Conservation (phyloP, 2,888 invertebrate species). For the Octonoba sinensis region DNA sequence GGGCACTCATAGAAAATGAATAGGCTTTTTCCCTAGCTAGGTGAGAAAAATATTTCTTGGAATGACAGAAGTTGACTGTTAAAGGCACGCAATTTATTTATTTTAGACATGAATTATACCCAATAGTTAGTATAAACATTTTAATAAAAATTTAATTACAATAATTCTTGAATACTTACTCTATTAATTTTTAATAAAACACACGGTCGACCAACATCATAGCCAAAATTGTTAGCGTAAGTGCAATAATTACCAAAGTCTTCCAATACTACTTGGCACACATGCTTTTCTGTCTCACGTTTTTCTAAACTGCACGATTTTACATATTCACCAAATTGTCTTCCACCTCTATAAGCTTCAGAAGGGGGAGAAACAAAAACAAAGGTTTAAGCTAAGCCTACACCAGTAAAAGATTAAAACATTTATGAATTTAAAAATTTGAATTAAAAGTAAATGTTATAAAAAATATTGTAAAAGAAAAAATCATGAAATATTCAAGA, state of each 20-base stretch:
- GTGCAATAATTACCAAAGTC: constrained; percentile 71
- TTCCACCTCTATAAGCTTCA: constrained; percentile 47
- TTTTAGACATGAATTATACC: too few species aligned
- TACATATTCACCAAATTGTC: constrained; percentile 59
- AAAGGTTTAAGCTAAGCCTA: too few species aligned
- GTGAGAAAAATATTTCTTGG: too few species aligned
- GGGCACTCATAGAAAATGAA: too few species aligned
- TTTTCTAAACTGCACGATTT: constrained; percentile 30
- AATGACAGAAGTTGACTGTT: too few species aligned
- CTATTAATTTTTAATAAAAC: constrained; percentile 97
- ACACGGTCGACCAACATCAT: constrained; percentile 87
- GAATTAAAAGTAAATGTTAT: neutral
- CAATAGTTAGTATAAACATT: neutral
- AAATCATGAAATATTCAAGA: too few species aligned
- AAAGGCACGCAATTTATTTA: too few species aligned
- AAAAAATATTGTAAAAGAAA: neutral
- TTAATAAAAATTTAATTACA: neutral
- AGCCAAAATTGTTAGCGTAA: constrained; percentile 85
- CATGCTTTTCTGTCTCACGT: constrained; percentile 29
- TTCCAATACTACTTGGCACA: constrained; percentile 60
- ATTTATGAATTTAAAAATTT: neutral
- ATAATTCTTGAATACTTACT: constrained; percentile 74
- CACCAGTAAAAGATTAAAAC: neutral
- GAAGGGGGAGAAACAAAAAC: too few species aligned
- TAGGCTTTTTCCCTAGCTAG: too few species aligned